Base-by-base conservation (phyloP, 2,888 invertebrate genomes). In the Emmelina monodactyla region DNA sequence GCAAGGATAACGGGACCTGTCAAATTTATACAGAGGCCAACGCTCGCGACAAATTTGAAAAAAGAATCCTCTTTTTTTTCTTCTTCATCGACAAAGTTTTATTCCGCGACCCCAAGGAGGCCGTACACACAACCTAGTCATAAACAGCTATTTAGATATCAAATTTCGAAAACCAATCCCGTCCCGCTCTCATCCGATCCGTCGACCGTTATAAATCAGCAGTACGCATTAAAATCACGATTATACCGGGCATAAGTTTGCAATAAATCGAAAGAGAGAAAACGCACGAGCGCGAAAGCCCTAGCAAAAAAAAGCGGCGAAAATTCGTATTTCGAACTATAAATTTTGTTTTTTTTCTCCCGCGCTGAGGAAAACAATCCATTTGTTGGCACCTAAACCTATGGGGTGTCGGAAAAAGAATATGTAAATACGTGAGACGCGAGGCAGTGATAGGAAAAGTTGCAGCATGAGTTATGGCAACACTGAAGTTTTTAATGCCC, bases 321-420 rank as follows among this genome's bases (percentile, higher is more conserved):
- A 54, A 67, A 65, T 58, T 59, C 63, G 56, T 58, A 49, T 55
- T 46, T 43, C 51, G 50, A 58, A 61, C 67, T 61, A 68, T 67
- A 67, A 65, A 64, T 65, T 62, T 61, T 55, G 55, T 62, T 62
- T 62, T 55, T 56, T 53, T 51, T 55, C 50, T n/a, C n/a, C n/a
- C n/a, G n/a, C n/a, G n/a, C n/a, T n/a, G n/a, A n/a, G 60, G 65
- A 67, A 64, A 73, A 72, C 72, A 73, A 73, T 72, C 71, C 68
- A 63, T 66, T 68, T 72, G 72, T 67, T 68, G 58, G 57, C 64
- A 58, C 64, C 64, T 62, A 62, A 64, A 66, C 66, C 68, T 64
- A 62, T 60, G 58, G 67, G 64, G 65, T 54, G n/a, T 56, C 44
- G 44, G 59, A 52, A 56, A 58, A 60, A 55, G 58, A 54, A 60